A percentile compares a stretch with the other conserved stretches of the same genome.
Conservation (phyloP, 2,113 vertebrate genomes). For the Zeus faber region DNA sequence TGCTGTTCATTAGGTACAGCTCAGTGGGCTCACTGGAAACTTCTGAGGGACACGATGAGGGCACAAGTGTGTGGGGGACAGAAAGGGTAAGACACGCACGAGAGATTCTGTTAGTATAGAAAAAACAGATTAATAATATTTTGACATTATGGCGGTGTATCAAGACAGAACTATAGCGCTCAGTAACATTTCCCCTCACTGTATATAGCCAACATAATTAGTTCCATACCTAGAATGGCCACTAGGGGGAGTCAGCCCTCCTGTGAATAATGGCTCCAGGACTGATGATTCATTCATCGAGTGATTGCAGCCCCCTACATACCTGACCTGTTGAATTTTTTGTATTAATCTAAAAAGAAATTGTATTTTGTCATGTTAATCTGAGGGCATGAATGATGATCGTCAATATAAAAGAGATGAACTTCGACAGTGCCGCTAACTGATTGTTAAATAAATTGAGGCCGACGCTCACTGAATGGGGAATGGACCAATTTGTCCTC, state of each 20-base stretch:
- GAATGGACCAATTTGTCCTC: conserved; percentile 53
- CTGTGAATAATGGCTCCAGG: conserved; percentile 32
- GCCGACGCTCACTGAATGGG: conserved; percentile 54
- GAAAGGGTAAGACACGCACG: conserved; percentile 5
- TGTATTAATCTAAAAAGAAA: conserved; percentile 60
- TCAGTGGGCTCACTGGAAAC: conserved; percentile 40
- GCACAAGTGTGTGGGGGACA: conserved; percentile 4
- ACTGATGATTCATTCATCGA: conserved; percentile 14
- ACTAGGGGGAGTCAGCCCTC: conserved; percentile 74
- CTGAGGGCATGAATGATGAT: conserved; percentile 55
- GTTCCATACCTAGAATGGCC: conserved; percentile 43
- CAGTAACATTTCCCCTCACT: too few species aligned
- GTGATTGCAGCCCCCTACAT: conserved; percentile 4
- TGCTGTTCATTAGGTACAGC: conserved; percentile 71
- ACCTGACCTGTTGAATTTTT: conserved; percentile 56
- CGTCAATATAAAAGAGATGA: conserved; percentile 34
- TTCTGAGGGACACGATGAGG: conserved; percentile 37
- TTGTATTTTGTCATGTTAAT: conserved; percentile 58
- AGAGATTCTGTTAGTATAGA: conserved; percentile 3
- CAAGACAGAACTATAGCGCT: too few species aligned
- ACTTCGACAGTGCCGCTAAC: conserved; percentile 31
- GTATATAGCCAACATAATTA: too few species aligned
- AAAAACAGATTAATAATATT: conserved; percentile 23
- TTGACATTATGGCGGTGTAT: conserved; percentile 1
- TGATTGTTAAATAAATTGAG: conserved; percentile 57